Base-by-base conservation (phyloP, 2,888 invertebrate genomes). In the Meandrusa payeni region DNA sequence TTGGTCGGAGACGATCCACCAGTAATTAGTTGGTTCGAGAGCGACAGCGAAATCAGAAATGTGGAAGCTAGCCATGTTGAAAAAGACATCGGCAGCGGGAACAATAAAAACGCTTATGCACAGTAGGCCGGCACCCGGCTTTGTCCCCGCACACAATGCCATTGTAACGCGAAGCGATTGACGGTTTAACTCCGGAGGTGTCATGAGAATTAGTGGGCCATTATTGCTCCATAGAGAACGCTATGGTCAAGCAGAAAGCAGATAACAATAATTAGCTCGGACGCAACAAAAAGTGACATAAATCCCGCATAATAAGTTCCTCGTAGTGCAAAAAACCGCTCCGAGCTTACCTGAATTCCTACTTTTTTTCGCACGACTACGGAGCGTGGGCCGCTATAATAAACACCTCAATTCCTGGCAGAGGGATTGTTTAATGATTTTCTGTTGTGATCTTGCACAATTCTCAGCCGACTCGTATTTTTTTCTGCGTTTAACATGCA, bases 371-470 rank as follows among this genome's bases (percentile, higher is more conserved):
- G 61, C 64, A 63, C 69, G 71, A 75, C 72, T 76, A n/a, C 62
- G 66, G 67, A 73, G 64, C 76, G 76, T 69, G 66, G 69, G 53
- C 69, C 68, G 75, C 76, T 73, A 81, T 85, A 85, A 83, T 86
- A 86, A 86, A 87, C 87, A 85, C 86, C 86, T 87, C 86, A 86
- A 83, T 82, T 82, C 85, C 70, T 66, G 73, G 86, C 85, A 80
- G 66, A 70, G 76, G 75, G 74, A 78, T 87, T 87, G 82, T 87
- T 86, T 87, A 86, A 86, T 85, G 82, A 85, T 72, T 79, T 67
- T 81, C 77, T 81, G 81, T 82, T 81, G 85, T 85, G 83, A 86
- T 85, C 72, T 87, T 87, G 86, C 85, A 85, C 86, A 87, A 87
- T 79, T 69, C 73, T 70, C 57, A 75, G 54, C 67, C 69, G 74